Percentiles rank a stretch among this genome's conserved stretches.
Evolutionary conservation across 2,888 invertebrate species (phyloP).

Genomic region (Catotricha subobsoleta): DNA sequence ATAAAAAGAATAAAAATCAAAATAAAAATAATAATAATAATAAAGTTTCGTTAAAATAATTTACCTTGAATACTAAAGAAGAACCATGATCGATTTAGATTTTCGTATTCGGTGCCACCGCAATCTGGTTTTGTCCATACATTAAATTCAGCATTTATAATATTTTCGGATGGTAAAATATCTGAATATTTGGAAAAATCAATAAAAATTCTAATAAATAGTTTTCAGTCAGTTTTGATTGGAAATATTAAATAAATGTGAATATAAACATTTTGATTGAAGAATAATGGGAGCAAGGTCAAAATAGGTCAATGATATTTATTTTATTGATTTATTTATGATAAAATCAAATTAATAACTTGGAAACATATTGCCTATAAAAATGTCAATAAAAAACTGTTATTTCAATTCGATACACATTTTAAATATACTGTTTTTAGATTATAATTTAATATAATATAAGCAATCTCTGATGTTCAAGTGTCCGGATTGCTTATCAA

Average conservation of each 20-base stretch:
- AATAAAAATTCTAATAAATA: neutral
- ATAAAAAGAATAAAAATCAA: neutral
- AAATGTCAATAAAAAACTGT: too few relatives aligned
- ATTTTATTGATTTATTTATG: neutral
- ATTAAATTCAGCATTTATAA: slow-evolving; percentile 60
- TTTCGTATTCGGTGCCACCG: slow-evolving; percentile 69
- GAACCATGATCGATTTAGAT: slow-evolving; percentile 84
- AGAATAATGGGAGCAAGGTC: neutral
- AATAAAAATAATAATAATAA: slow-evolving; percentile 5
- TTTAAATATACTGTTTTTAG: too few relatives aligned
- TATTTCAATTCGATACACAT: too few relatives aligned
- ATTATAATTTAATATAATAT: too few relatives aligned
- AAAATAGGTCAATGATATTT: slow-evolving; percentile 1
- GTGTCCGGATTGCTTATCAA: too few relatives aligned
- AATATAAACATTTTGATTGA: neutral
- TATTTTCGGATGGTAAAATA: slow-evolving; percentile 1
- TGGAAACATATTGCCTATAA: too few relatives aligned
- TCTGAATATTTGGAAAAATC: neutral
- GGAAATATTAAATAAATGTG: neutral
- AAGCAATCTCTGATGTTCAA: too few relatives aligned
- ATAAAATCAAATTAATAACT: too few relatives aligned
- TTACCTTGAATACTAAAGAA: slow-evolving; percentile 59
- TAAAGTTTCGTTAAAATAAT: slow-evolving; percentile 10
- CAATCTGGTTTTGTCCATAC: slow-evolving; percentile 84
- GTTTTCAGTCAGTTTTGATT: neutral